Conservation (phyloP, 2,888 invertebrate species). For the Drosophila lutescens region DNA sequence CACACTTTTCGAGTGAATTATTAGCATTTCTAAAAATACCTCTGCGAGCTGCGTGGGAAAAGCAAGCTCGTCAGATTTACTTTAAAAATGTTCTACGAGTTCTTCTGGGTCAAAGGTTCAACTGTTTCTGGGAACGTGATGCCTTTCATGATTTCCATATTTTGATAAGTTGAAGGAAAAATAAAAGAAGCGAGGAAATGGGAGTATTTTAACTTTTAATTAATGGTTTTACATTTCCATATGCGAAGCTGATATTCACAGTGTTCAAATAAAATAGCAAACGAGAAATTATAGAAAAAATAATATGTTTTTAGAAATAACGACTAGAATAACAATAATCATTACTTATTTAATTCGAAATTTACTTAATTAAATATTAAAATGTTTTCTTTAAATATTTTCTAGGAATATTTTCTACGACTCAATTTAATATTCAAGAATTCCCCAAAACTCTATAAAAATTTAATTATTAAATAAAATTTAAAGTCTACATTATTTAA, state of each 20-base stretch:
- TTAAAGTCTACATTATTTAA: no score
- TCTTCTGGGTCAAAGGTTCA: slow-evolving; percentile 1
- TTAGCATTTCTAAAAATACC: slow-evolving; percentile 67
- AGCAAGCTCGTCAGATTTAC: slow-evolving; percentile 3
- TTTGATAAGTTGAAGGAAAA: background rate
- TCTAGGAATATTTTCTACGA: no score
- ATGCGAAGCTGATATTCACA: background rate
- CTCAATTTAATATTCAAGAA: no score
- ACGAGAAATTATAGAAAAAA: no score
- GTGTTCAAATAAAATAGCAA: background rate
- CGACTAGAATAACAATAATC: no score
- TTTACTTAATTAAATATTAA: no score
- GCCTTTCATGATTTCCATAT: background rate
- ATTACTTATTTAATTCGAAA: no score
- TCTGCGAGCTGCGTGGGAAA: background rate
- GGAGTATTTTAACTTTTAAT: background rate
- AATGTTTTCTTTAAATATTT: no score
- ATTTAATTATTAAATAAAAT: no score
- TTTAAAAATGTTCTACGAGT: slow-evolving; percentile 3
- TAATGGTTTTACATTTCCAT: background rate
- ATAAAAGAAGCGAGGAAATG: no score
- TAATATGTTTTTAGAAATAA: no score
- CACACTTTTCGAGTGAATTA: slow-evolving; percentile 47
- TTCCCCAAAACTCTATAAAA: no score
- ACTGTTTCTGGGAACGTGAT: slow-evolving; percentile 4